phyloP scores from a whole-genome alignment of 1,140 invertebrate species.

The Cylas formicarius region DNA sequence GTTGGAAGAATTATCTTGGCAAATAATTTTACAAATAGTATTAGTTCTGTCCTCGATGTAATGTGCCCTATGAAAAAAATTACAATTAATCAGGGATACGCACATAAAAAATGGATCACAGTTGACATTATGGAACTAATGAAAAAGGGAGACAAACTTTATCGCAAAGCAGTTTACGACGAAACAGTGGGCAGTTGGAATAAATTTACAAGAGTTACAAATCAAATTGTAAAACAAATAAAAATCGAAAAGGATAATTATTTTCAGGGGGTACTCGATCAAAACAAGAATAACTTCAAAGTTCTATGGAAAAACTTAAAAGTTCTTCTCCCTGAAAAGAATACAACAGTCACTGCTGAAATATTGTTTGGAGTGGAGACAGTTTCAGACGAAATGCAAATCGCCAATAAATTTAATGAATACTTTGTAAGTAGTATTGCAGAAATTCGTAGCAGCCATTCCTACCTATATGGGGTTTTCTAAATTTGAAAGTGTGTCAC shows the following conservation, averaged over 20 bases:
- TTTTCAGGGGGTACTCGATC: background rate
- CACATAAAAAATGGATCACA: conserved; percentile 4
- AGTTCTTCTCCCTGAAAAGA: background rate
- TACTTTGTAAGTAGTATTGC: conserved; percentile 6
- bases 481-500: no score
- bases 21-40: background rate
- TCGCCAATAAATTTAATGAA: no score
- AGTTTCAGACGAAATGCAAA: background rate
- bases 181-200: background rate
- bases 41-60: background rate
- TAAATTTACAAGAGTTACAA: conserved; percentile 1
- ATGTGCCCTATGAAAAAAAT: background rate
- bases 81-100: background rate
- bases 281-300: conserved; percentile 1
- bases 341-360: background rate
- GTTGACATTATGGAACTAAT: conserved; percentile 1
- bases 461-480: conserved; percentile 1
- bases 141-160: background rate
- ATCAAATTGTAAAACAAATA: conserved; percentile 1
- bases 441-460: no score
- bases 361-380: background rate
- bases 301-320: background rate
- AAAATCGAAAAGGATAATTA: conserved; percentile 6
- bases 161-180: background rate
- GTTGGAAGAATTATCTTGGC: background rate